A percentile compares a stretch with the other conserved stretches of the same genome.
Conservation (phyloP, 2,888 invertebrate species). For the Busseola fusca region DNA sequence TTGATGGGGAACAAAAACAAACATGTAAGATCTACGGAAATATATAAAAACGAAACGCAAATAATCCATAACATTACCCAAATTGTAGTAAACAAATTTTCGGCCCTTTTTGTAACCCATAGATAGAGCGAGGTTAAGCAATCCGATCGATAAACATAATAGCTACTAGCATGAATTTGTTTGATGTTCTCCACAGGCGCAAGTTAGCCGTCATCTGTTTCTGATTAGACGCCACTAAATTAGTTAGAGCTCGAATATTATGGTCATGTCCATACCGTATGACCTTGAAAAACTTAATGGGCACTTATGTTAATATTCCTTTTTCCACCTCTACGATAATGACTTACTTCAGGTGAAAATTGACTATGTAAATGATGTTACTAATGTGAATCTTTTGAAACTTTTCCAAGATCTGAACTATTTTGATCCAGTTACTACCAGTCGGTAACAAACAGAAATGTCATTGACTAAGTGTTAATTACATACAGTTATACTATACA, state of each 20-base stretch:
- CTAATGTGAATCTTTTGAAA: constrained; percentile 29
- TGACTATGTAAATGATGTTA: constrained; percentile 1
- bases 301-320: constrained; percentile 14
- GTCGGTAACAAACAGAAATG: constrained; percentile 5
- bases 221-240: constrained; percentile 33
- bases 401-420: constrained; percentile 23
- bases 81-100: constrained; percentile 7
- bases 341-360: constrained; percentile 3
- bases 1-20: constrained; percentile 3
- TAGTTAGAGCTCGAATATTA: constrained; percentile 26
- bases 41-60: background rate
- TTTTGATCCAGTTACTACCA: constrained; percentile 26
- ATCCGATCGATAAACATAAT: constrained; percentile 40
- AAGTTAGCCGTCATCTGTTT: constrained; percentile 19
- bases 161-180: constrained; percentile 35
- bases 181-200: constrained; percentile 16
- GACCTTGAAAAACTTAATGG: constrained; percentile 25
- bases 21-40: background rate
- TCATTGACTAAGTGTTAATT: constrained; percentile 28
- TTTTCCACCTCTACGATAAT: constrained; percentile 12
- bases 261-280: constrained; percentile 15
- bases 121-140: constrained; percentile 38
- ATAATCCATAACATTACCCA: constrained; percentile 5
- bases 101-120: background rate
- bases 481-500: background rate